These are phyloP conservation scores for Mus musculus DNA, from an alignment of 2,113 vertebrate genomes.

Conservation along the genomic window GRCm39 chrX:70116501-70117000, in stretches of 20 bases:
- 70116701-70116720: not conserved
- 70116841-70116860: not conserved
- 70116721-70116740: not conserved
- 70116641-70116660: not conserved
- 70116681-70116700: not conserved
- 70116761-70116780: not conserved
- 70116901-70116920: no score
- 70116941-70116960: not conserved
- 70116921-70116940: not conserved
- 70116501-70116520: not conserved
- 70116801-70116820: not conserved
- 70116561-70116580: not conserved
- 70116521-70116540: not conserved
- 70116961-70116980: not conserved
- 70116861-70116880: not conserved
- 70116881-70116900: not conserved
- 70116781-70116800: not conserved
- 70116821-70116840: not conserved
- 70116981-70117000: constrained; percentile 12
- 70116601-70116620: not conserved
- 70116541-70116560: not conserved
- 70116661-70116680: not conserved
- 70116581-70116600: not conserved
- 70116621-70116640: not conserved
- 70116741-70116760: not conserved